phyloP scores from a whole-genome alignment of 2,797 vertebrate species.

The Phylloscopus collybita region DNA sequence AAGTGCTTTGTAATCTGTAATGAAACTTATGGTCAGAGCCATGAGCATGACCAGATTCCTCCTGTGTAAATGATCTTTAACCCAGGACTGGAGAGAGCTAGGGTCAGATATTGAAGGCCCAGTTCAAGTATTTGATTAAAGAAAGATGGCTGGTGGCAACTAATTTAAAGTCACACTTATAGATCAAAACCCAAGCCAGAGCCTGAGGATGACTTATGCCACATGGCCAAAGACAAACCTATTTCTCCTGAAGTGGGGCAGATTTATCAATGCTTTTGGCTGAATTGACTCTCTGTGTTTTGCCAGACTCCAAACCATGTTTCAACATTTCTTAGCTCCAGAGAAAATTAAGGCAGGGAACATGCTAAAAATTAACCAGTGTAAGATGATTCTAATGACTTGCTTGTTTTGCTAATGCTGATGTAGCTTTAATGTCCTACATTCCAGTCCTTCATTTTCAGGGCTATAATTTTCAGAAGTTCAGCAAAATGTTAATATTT shows the following conservation, averaged over 20 bases:
- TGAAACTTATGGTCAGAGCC: neutral
- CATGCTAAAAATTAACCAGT: neutral
- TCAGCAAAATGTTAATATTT: neutral
- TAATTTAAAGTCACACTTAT: fast-evolving
- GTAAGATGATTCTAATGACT: neutral
- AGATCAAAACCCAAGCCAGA: neutral
- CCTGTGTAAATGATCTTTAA: neutral
- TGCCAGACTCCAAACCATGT: neutral
- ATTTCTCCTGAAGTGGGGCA: neutral
- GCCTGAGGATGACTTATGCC: neutral
- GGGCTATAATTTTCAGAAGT: neutral
- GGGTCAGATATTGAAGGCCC: neutral
- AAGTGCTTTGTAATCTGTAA: neutral
- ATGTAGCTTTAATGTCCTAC: neutral
- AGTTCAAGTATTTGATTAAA: neutral
- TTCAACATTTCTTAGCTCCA: neutral
- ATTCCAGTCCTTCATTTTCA: neutral
- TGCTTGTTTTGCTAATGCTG: neutral
- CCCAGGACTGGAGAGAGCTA: neutral
- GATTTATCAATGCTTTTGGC: neutral
- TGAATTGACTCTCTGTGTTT: neutral
- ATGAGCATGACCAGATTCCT: neutral
- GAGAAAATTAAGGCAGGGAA: neutral
- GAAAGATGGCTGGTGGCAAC: neutral
- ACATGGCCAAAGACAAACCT: neutral